These are phyloP conservation scores for Adela reaumurella DNA, from an alignment of 2,888 invertebrate species.

Conservation along the genomic window DNA sequence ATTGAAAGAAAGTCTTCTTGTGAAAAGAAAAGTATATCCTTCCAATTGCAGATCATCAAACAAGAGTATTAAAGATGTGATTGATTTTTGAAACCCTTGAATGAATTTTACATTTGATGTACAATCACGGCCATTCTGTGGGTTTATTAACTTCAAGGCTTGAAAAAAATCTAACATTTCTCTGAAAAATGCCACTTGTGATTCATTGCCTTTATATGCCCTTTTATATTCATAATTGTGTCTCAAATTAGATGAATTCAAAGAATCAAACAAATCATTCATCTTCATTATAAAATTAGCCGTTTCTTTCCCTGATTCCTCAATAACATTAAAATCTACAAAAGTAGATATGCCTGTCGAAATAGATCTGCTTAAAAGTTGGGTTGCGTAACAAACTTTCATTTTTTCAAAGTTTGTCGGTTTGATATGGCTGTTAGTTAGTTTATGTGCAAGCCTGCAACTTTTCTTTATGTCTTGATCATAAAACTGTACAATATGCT, in stretches of 20 bases:
- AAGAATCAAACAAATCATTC: slow-evolving; percentile 14
- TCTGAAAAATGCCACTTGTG: slow-evolving; percentile 13
- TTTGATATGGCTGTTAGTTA: slow-evolving; percentile 17
- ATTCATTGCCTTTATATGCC: slow-evolving; percentile 13
- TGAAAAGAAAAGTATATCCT: slow-evolving; percentile 6
- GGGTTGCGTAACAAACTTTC: slow-evolving; percentile 15
- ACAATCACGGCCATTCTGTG: slow-evolving; percentile 13
- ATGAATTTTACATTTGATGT: slow-evolving; percentile 14
- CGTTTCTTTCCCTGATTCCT: slow-evolving; percentile 12
- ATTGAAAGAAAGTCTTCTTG: slow-evolving; percentile 6
- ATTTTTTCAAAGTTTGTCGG: slow-evolving; percentile 17
- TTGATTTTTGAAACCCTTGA: slow-evolving; percentile 7
- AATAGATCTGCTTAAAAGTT: slow-evolving; percentile 18
- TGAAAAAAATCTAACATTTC: slow-evolving; percentile 16
- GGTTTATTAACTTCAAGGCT: slow-evolving; percentile 16
- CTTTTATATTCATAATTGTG: slow-evolving; percentile 10
- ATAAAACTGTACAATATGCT: slow-evolving; percentile 16
- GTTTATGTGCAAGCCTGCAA: slow-evolving; percentile 16
- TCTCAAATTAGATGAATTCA: slow-evolving; percentile 12
- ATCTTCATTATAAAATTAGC: slow-evolving; percentile 13
- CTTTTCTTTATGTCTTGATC: slow-evolving; percentile 12
- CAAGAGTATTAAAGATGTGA: slow-evolving; percentile 4
- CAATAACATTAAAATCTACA: slow-evolving; percentile 9
- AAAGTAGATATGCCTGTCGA: slow-evolving; percentile 14
- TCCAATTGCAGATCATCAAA: slow-evolving; percentile 5